phyloP scores from a whole-genome alignment of 2,888 invertebrate species.

The Flabesymbios commensalis region DNA sequence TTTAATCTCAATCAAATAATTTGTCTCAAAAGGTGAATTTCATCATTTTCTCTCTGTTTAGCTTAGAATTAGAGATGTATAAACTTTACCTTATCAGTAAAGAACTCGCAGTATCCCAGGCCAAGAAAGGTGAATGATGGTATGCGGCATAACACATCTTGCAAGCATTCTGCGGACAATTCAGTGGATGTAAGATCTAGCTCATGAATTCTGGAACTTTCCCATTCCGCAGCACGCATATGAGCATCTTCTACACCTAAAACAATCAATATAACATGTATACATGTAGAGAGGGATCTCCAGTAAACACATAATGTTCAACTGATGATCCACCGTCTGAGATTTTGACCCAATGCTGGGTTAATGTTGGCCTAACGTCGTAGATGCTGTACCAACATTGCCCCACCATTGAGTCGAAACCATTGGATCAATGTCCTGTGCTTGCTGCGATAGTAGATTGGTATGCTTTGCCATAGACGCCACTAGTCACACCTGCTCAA shows the following conservation, averaged over 20 bases:
- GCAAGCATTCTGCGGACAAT: slow-evolving; percentile 87
- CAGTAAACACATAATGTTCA: too few relatives aligned
- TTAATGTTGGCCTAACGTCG: neutral
- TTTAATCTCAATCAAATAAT: neutral
- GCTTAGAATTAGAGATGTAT: too few relatives aligned
- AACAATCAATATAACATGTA: neutral
- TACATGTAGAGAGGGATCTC: too few relatives aligned
- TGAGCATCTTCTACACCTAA: slow-evolving; percentile 86
- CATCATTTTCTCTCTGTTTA: too few relatives aligned
- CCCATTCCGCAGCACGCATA: slow-evolving; percentile 97
- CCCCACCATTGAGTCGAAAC: neutral
- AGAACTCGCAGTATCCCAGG: slow-evolving; percentile 96
- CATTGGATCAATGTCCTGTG: neutral
- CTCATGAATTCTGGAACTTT: slow-evolving; percentile 89
- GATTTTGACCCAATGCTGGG: slow-evolving; percentile 60
- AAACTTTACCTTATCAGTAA: slow-evolving; percentile 85
- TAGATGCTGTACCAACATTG: neutral
- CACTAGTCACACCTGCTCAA: too few relatives aligned
- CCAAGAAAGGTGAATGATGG: slow-evolving; percentile 80
- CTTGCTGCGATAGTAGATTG: neutral
- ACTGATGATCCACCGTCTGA: too few relatives aligned
- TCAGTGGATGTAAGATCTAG: slow-evolving; percentile 97
- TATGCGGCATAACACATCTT: slow-evolving; percentile 86
- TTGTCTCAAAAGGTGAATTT: too few relatives aligned
- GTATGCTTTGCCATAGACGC: neutral